Evolutionary conservation across 2,113 vertebrate genomes (phyloP).

Genomic region (Eubucco bourcierii): DNA sequence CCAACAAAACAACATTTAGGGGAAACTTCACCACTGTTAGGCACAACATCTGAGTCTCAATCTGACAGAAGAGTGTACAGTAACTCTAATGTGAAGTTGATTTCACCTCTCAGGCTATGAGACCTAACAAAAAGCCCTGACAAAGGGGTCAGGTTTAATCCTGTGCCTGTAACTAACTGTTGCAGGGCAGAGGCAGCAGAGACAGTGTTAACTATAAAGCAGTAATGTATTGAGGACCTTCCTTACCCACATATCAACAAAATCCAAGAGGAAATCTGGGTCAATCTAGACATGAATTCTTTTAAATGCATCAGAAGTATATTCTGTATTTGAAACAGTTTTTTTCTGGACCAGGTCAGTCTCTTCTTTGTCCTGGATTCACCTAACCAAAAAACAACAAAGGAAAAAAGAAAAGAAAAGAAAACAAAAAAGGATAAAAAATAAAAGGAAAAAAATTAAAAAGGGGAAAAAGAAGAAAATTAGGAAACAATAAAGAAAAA

Average conservation of each 20-base stretch:
- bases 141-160: neutral
- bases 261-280: neutral
- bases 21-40: neutral
- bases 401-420: no score
- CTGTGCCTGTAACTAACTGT: neutral
- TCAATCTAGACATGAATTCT: neutral
- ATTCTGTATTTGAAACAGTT: neutral
- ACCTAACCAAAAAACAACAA: neutral
- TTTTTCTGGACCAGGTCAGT: neutral
- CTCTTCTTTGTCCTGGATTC: neutral
- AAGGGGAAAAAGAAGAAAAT: no score
- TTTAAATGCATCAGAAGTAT: neutral
- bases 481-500: neutral
- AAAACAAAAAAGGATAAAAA: no score
- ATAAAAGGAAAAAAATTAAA: no score
- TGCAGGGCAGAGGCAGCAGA: neutral
- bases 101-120: neutral
- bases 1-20: neutral
- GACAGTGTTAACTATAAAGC: neutral
- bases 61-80: neutral
- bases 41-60: neutral
- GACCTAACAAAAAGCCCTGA: neutral
- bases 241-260: neutral
- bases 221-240: neutral
- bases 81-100: neutral